phyloP scores from a whole-genome alignment of 2,113 vertebrate species.

The Pygathrix nemaeus region DNA sequence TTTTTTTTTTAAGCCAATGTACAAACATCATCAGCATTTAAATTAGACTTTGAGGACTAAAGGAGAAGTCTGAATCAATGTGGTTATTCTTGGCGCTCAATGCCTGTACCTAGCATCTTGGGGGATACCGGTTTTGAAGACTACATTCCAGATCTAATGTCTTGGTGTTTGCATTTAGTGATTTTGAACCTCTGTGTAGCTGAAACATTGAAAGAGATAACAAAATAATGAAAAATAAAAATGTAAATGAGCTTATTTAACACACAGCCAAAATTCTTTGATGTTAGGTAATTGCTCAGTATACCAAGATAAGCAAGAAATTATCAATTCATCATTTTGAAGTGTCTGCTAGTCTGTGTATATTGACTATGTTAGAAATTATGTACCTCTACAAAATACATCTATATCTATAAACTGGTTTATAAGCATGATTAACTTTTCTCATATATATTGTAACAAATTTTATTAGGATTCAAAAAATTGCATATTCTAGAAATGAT shows the following conservation, averaged over 20 bases:
- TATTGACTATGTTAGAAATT: background rate
- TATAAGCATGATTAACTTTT: background rate
- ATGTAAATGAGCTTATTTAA: constrained; percentile 24
- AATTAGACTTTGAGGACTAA: background rate
- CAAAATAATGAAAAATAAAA: background rate
- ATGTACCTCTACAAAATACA: background rate
- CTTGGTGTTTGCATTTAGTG: background rate
- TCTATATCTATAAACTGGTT: background rate
- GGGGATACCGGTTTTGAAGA: background rate
- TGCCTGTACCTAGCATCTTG: background rate
- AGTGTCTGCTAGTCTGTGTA: too few relatives aligned
- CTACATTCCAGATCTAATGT: constrained; percentile 43
- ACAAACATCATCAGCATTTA: background rate
- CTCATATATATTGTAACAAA: background rate
- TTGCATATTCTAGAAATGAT: background rate
- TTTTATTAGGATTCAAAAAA: background rate
- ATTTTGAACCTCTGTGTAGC: background rate
- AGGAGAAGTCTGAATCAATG: background rate
- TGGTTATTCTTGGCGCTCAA: background rate
- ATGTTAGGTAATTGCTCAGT: rapidly evolving
- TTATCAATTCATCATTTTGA: background rate
- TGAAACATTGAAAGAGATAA: background rate
- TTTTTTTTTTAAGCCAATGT: background rate
- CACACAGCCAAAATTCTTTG: background rate
- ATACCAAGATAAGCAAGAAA: background rate